These are phyloP conservation scores for Scaptomyza pallida DNA, from an alignment of 1,140 invertebrate genomes.

Conservation along the genomic window DNA sequence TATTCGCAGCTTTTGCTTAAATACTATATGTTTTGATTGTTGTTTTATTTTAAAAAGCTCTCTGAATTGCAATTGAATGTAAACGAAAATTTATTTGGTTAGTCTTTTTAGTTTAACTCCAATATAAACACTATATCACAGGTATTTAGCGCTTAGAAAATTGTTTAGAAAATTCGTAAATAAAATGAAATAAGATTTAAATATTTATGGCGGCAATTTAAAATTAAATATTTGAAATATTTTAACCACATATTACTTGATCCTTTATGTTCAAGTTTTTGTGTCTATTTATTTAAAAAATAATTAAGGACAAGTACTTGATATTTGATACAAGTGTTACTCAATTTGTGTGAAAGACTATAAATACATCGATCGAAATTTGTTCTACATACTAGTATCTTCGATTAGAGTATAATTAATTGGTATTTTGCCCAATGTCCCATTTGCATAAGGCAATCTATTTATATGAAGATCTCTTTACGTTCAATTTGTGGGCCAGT, in stretches of 20 bases:
- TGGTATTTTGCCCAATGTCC: background rate
- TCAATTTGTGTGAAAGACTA: background rate
- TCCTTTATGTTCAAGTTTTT: too few species aligned
- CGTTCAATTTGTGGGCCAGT: background rate
- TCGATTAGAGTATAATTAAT: background rate
- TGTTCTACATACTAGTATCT: background rate
- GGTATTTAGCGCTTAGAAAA: constrained; percentile 39
- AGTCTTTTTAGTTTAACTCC: constrained; percentile 76
- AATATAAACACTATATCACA: constrained; percentile 77
- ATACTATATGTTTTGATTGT: constrained; percentile 25
- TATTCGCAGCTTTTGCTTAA: constrained; percentile 5
- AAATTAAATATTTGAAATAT: background rate
- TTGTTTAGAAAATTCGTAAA: background rate
- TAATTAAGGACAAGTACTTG: background rate
- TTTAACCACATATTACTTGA: background rate
- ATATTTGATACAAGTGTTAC: constrained; percentile 11
- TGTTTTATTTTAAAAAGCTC: constrained; percentile 21
- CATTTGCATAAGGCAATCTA: background rate
- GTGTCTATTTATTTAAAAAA: background rate
- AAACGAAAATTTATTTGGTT: constrained; percentile 47
- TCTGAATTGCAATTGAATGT: constrained; percentile 26
- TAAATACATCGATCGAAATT: background rate
- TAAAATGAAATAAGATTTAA: background rate
- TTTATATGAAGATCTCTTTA: background rate
- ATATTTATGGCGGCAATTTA: background rate